Evolutionary conservation across 2,888 invertebrate species (phyloP).

Genomic region (Ormyrus rosae): DNA sequence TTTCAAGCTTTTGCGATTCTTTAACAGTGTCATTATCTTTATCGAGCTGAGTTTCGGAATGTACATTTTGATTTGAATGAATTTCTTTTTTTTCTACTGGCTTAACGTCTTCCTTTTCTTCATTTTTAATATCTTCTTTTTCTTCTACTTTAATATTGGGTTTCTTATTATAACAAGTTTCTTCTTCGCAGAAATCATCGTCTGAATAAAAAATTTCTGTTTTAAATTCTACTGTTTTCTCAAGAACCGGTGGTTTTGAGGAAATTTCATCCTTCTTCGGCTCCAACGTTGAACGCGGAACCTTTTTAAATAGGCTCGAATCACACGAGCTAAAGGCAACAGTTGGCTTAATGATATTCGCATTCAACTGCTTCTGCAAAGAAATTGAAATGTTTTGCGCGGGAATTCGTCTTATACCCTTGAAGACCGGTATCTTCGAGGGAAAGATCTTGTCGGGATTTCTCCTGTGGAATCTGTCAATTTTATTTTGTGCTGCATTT

Average conservation of each 20-base stretch:
- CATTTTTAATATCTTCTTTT: background rate
- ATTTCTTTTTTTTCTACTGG: slow-evolving; percentile 1
- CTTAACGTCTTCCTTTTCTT: background rate
- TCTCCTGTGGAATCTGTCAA: slow-evolving; percentile 18
- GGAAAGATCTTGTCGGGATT: slow-evolving; percentile 40
- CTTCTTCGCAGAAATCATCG: slow-evolving; percentile 20
- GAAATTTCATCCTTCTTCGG: slow-evolving; percentile 5
- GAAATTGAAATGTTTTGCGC: slow-evolving; percentile 59
- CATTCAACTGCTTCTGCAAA: slow-evolving; percentile 58
- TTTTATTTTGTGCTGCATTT: slow-evolving; percentile 18
- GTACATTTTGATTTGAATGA: slow-evolving; percentile 27
- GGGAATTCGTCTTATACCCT: slow-evolving; percentile 58
- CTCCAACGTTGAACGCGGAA: background rate
- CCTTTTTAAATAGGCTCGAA: slow-evolving; percentile 42
- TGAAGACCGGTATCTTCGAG: slow-evolving; percentile 67
- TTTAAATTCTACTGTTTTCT: background rate
- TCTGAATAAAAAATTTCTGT: background rate
- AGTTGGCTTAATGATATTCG: slow-evolving; percentile 54
- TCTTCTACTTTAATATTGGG: background rate
- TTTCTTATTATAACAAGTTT: slow-evolving; percentile 1
- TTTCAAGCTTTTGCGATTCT: background rate
- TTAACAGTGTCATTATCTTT: background rate
- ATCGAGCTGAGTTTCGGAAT: slow-evolving; percentile 35
- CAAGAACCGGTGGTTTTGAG: background rate
- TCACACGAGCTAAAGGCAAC: slow-evolving; percentile 23